A percentile compares a stretch with the other conserved stretches of the same genome.
phyloP scores from a whole-genome alignment of 2,797 vertebrate genomes.

The Bovichtus variegatus region DNA sequence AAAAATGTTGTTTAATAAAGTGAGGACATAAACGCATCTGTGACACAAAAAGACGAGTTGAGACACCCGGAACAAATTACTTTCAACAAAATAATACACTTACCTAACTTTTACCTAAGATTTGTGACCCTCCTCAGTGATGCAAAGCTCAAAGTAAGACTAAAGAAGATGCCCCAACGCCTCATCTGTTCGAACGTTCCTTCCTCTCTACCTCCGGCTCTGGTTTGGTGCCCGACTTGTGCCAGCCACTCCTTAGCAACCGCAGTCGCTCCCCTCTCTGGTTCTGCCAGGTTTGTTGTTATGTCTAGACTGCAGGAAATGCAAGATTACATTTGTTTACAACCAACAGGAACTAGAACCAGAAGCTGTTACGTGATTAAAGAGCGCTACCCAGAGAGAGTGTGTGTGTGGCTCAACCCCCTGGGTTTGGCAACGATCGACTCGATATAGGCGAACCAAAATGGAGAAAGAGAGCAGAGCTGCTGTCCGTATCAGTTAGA shows the following conservation, averaged over 20 bases:
- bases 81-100: background rate
- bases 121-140: background rate
- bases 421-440: constrained; percentile 77
- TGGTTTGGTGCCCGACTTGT: constrained; percentile 66
- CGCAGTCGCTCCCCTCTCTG: constrained; percentile 74
- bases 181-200: constrained; percentile 15
- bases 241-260: constrained; percentile 79
- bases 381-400: constrained; percentile 80
- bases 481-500: constrained; percentile 41
- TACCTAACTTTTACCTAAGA: background rate
- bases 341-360: constrained; percentile 87
- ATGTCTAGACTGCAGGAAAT: constrained; percentile 91
- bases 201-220: constrained; percentile 38
- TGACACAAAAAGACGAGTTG: background rate
- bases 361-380: constrained; percentile 86
- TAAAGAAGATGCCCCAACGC: constrained; percentile 5
- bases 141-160: constrained; percentile 3
- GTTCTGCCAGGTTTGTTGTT: constrained; percentile 84
- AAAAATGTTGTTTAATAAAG: background rate
- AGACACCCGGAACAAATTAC: background rate
- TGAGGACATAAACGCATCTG: background rate
- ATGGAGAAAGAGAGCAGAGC: constrained; percentile 51
- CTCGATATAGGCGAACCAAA: constrained; percentile 70
- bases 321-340: constrained; percentile 90
- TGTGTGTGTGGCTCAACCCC: constrained; percentile 78